phyloP scores from a whole-genome alignment of 1,140 invertebrate genomes.

The Zaprionus taronus region DNA sequence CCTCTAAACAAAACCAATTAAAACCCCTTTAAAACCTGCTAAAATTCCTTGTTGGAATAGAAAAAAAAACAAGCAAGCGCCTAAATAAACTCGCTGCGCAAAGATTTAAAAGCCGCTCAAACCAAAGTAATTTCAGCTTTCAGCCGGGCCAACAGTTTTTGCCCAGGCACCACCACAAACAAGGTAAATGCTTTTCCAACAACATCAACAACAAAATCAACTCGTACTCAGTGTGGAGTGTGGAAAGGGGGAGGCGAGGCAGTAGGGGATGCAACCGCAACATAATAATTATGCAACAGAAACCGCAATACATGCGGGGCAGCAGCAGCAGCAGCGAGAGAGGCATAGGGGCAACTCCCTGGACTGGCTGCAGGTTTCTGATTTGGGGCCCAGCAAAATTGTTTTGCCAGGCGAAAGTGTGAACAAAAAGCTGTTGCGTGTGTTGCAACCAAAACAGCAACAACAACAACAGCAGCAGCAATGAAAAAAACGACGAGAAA shows the following conservation, averaged over 20 bases:
- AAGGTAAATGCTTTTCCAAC: conserved; percentile 79
- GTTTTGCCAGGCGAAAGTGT: conserved; percentile 80
- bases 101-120: conserved; percentile 61
- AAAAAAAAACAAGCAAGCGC: conserved; percentile 47
- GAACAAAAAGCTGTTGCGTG: conserved; percentile 82
- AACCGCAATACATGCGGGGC: conserved; percentile 79
- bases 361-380: conserved; percentile 50
- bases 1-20: conserved; percentile 1
- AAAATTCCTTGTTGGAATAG: not conserved
- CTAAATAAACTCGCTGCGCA: conserved; percentile 64
- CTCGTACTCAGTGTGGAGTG: conserved; percentile 16
- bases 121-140: conserved; percentile 73
- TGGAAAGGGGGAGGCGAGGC: not conserved
- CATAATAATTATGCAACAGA: conserved; percentile 83
- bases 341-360: conserved; percentile 11
- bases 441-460: conserved; percentile 57
- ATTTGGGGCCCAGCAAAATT: conserved; percentile 61
- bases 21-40: not conserved
- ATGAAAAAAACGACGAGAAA: conserved; percentile 22
- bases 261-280: conserved; percentile 64
- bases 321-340: conserved; percentile 33
- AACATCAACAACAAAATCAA: conserved; percentile 65
- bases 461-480: conserved; percentile 26
- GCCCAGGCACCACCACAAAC: conserved; percentile 72
- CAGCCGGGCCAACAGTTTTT: conserved; percentile 69